These are phyloP conservation scores for Rhegmatorhina hoffmannsi DNA, from an alignment of 2,113 vertebrate species.

Conservation along the genomic window DNA sequence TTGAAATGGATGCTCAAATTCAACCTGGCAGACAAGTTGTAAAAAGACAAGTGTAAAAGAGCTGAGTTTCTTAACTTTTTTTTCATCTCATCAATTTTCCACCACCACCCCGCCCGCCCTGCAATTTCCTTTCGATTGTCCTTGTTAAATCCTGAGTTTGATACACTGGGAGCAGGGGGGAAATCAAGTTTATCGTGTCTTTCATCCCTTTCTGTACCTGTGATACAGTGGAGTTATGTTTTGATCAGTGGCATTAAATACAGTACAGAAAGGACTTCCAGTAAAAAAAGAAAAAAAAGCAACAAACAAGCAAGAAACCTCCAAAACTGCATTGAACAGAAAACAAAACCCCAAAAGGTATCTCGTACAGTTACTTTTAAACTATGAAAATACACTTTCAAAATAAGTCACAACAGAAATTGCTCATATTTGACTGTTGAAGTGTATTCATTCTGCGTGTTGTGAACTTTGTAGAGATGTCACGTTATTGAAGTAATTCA, in stretches of 20 bases:
- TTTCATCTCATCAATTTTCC: background rate
- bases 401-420: background rate
- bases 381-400: background rate
- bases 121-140: background rate
- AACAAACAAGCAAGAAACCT: background rate
- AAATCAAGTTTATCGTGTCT: background rate
- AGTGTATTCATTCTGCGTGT: background rate
- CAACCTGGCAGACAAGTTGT: background rate
- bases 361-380: background rate
- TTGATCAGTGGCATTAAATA: background rate
- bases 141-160: background rate
- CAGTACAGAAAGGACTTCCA: background rate
- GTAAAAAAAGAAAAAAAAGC: background rate
- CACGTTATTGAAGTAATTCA: background rate
- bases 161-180: background rate
- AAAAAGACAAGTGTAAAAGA: background rate
- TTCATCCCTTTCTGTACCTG: background rate
- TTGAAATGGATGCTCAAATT: background rate
- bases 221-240: background rate
- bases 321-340: accelerated
- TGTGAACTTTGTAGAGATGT: background rate
- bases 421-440: background rate
- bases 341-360: background rate
- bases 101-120: background rate
- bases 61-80: background rate